Conservation (phyloP, 2,888 invertebrate species). For the Teleogryllus oceanicus region DNA sequence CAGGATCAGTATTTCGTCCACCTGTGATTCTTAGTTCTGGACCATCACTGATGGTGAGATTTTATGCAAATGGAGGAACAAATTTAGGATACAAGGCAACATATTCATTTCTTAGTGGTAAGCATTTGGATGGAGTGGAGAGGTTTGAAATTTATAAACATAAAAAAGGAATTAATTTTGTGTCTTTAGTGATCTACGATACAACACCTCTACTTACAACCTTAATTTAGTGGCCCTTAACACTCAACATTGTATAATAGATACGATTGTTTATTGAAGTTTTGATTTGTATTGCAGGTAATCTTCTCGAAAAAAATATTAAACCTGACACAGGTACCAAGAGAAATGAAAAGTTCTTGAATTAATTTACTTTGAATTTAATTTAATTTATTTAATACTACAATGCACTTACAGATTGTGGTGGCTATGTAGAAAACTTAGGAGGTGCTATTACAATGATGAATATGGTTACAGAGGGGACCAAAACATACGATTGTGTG, state of each 20-base stretch:
- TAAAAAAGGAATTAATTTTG: background rate
- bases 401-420: slow-evolving; percentile 55
- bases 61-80: slow-evolving; percentile 67
- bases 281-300: slow-evolving; percentile 33
- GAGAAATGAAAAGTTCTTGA: background rate
- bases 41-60: slow-evolving; percentile 59
- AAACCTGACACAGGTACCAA: slow-evolving; percentile 40
- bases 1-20: slow-evolving; percentile 65
- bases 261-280: background rate
- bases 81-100: slow-evolving; percentile 63
- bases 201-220: too few species aligned
- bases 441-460: slow-evolving; percentile 74
- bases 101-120: slow-evolving; percentile 51
- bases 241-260: too few species aligned
- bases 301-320: slow-evolving; percentile 36
- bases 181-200: background rate
- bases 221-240: too few species aligned
- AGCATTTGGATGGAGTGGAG: background rate
- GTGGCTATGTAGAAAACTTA: slow-evolving; percentile 65
- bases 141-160: too few species aligned
- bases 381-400: background rate
- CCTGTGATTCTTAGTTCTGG: slow-evolving; percentile 63
- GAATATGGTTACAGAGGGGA: slow-evolving; percentile 58
- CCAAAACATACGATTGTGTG: slow-evolving; percentile 63
- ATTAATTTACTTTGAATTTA: background rate